Evolutionary conservation across 2,113 vertebrate species (phyloP), one percentile per base, ranked within the genome.

Genomic region (Noctilio leporinus): DNA sequence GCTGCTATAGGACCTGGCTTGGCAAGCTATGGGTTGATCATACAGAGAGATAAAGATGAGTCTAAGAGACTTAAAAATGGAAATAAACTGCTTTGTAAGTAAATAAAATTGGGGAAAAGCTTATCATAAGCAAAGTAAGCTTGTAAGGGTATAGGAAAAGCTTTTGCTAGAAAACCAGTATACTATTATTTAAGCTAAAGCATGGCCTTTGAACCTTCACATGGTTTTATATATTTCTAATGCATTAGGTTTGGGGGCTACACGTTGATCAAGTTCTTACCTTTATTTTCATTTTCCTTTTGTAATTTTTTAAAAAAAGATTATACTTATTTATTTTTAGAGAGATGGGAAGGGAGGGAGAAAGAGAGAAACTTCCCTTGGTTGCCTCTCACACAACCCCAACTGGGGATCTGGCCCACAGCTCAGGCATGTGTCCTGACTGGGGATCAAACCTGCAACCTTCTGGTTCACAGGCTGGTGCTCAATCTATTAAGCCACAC

Each of bases 31-130:
- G 88, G 35, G 3, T 78, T 40, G 57, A 92, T 92, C 59, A 69
- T 67, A 62, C 72, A 88, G 47, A 94, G n/a, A 90, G 67, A 59
- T 95, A 93, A 93, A 95, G 70, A 84, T 92, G 81, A 92, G 59
- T 95, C 64, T 95, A 95, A 90, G 53, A 85, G n/a, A 84, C 33
- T 73, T 90, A 87, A 90, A 94, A 85, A 73, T 87, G 19, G 33
- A 91, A 95, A 73, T 82, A 65, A 78, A 91, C 45, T 53, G 20
- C 38, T 90, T 77, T 82, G 5, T 82, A 94, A 80, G 28, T 84
- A 94, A 94, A 24, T 40, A 76, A 82, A 89, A 59, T 15, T 65
- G 10, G 5, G 30, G 45, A 47, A 65, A 80, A 43, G 10, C 16
- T 75, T 93, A 59, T 92, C 43, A 43, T 69, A 93, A 89, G 38